Evolutionary conservation across 1,140 invertebrate genomes (phyloP), one percentile per base, ranked within the genome.

Genomic region (Macrocentrus cingulum): DNA sequence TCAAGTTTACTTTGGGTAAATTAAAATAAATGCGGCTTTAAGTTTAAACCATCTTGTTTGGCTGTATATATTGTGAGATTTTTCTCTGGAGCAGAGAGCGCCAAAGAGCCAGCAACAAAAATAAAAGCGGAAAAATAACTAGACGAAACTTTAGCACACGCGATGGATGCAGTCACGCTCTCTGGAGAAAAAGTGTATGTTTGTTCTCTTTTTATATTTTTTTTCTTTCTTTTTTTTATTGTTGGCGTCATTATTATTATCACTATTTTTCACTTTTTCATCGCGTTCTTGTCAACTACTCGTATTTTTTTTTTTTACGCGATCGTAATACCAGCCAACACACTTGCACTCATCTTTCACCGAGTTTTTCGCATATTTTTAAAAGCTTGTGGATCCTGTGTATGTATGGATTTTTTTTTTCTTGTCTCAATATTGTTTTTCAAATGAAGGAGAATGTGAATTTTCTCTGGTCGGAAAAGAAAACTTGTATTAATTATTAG

Each of bases 241-340:
- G n/a, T n/a, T n/a, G n/a, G n/a, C 22, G 2, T 34, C 7, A 5
- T 29, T 29, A 29, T 29, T 19, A 32, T 34, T 34, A 23, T 15
- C 37, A 9, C 23, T 18, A 22, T 22, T 46, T 56, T 34, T 46
- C 11, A 20, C 16, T 56, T n/a, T 18, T 19, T 56, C 0, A 11
- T 56, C 9, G 19, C 8, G 13, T 25, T 9, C 7, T 29, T 44
- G 41, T 25, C 8, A 9, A 8, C 37, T 0, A 39, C 34, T 25
- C 52, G 44, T 20, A 18, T 42, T 23, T 54, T 22, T 56, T 53
- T 51, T 39, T 37, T 60, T 60, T 55, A 53, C 55, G 36, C 34
- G 41, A 57, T 61, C 49, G 48, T 61, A 57, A 53, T 57, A 53
- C 39, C 36, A 45, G 34, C 49, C 49, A 49, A 46, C 59, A 61